Evolutionary conservation across 53 echinoderm and acorn worm genomes (phyloP).

Genomic region (Crossaster papposus): DNA sequence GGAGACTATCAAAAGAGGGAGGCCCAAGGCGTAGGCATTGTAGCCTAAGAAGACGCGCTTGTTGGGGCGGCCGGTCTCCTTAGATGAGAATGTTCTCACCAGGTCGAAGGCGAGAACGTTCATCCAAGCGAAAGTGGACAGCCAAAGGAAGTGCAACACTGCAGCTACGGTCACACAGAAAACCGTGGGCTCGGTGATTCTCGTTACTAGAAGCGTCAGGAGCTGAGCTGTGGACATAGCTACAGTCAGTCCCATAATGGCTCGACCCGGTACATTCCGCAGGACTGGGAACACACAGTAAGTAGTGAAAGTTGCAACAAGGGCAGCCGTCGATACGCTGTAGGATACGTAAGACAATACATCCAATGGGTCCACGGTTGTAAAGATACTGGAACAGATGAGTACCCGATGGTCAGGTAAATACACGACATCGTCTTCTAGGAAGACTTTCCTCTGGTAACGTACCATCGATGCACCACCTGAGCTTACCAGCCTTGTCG

Average conservation of each 20-base stretch:
- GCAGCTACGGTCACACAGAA: constrained; percentile 30
- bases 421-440: constrained; percentile 4
- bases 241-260: constrained; percentile 39
- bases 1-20: constrained; percentile 35
- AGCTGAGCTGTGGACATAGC: constrained; percentile 32
- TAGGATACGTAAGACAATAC: background rate
- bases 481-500: background rate
- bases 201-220: background rate
- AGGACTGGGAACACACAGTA: constrained; percentile 32
- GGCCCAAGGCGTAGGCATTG: constrained; percentile 31
- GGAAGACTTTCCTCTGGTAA: constrained; percentile 6
- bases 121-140: constrained; percentile 46
- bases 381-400: constrained; percentile 13
- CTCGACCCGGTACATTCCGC: constrained; percentile 46
- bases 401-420: constrained; percentile 29
- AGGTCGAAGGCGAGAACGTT: constrained; percentile 57
- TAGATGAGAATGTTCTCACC: constrained; percentile 11
- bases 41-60: constrained; percentile 3
- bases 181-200: background rate
- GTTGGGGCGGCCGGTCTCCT: background rate
- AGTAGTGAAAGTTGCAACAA: constrained; percentile 6
- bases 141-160: constrained; percentile 45
- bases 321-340: constrained; percentile 30
- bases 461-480: background rate
- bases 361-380: constrained; percentile 1